A percentile compares a stretch with the other conserved stretches of the same genome.
These are phyloP conservation scores for Drosophila truncata DNA, from an alignment of 1,140 invertebrate genomes.

Conservation along the genomic window DNA sequence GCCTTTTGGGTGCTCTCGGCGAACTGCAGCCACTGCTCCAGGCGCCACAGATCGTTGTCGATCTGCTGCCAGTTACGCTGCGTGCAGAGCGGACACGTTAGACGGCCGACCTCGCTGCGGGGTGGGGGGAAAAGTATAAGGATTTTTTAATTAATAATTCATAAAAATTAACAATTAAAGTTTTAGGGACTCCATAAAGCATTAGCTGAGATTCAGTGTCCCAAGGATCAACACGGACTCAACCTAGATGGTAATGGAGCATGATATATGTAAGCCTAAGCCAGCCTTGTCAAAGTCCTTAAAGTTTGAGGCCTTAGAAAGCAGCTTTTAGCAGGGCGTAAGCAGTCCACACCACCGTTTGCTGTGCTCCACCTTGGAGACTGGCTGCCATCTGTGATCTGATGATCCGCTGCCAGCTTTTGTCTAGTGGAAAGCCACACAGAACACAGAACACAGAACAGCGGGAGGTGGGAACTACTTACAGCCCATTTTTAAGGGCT, in stretches of 20 bases:
- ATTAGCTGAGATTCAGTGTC: not conserved
- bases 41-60: slow-evolving; percentile 94
- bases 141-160: slow-evolving; percentile 9
- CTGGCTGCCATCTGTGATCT: slow-evolving; percentile 40
- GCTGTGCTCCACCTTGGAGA: slow-evolving; percentile 70
- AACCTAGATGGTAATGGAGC: slow-evolving; percentile 19
- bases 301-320: not conserved
- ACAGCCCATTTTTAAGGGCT: not conserved
- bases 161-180: not conserved
- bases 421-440: slow-evolving; percentile 68
- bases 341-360: slow-evolving; percentile 23
- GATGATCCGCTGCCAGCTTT: slow-evolving; percentile 56
- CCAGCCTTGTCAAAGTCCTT: not conserved
- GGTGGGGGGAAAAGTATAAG: slow-evolving; percentile 54
- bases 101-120: slow-evolving; percentile 89
- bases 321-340: slow-evolving; percentile 12
- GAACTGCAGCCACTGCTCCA: slow-evolving; percentile 95
- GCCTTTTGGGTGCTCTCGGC: slow-evolving; percentile 93
- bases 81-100: slow-evolving; percentile 93
- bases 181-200: not conserved
- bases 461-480: slow-evolving; percentile 14
- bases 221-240: not conserved
- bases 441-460: slow-evolving; percentile 62
- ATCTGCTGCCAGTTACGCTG: slow-evolving; percentile 95
- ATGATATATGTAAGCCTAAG: slow-evolving; percentile 16